Conservation (phyloP, 2,113 vertebrate species). For the Ranitomeya variabilis region DNA sequence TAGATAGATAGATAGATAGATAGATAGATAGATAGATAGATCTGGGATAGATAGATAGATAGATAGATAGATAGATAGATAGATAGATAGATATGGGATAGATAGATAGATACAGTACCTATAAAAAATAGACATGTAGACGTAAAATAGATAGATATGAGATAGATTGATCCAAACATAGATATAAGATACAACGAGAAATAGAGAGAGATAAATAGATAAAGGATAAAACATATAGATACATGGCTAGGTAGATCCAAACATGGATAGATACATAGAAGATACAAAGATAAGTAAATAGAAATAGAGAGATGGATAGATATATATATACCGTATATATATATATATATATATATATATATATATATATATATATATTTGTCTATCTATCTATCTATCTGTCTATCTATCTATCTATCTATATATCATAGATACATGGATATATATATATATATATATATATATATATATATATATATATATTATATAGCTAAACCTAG, state of each 20-base stretch:
- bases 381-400: background rate
- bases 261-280: background rate
- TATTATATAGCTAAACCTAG: no score
- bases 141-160: background rate
- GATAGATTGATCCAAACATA: background rate
- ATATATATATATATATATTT: background rate
- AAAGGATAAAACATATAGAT: background rate
- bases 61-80: constrained; percentile 18
- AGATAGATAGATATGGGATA: background rate
- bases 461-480: no score
- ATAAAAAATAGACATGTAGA: background rate
- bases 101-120: background rate
- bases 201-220: background rate
- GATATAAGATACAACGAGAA: background rate
- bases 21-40: no score
- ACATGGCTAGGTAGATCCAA: background rate
- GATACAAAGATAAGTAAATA: background rate
- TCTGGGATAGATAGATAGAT: background rate
- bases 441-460: background rate
- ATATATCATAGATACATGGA: background rate
- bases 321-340: background rate
- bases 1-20: background rate
- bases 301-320: background rate
- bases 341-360: background rate
- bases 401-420: background rate